These are phyloP conservation scores for Cyprinodon brontotheroides DNA, from an alignment of 2,113 vertebrate species.

Conservation along the genomic window DNA sequence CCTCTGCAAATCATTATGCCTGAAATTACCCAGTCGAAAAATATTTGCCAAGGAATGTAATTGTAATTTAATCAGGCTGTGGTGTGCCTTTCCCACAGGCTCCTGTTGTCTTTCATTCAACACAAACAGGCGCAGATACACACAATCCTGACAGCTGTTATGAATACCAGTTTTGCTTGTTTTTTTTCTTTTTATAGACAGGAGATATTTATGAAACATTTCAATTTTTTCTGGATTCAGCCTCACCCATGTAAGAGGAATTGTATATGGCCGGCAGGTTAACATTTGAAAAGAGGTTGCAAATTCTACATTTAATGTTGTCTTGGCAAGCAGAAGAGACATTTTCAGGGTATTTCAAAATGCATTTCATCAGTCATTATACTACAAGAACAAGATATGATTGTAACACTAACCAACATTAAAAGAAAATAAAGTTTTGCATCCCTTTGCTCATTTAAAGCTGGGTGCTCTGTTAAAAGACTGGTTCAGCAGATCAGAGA, in stretches of 20 bases:
- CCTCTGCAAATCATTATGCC: neutral
- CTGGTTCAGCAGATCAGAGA: slow-evolving; percentile 21
- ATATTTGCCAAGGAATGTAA: neutral
- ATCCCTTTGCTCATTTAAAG: slow-evolving; percentile 14
- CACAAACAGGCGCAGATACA: slow-evolving; percentile 1
- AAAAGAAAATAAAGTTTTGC: slow-evolving; percentile 9
- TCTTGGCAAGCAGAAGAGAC: neutral
- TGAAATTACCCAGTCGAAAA: neutral
- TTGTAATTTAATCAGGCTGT: neutral
- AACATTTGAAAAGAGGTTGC: neutral
- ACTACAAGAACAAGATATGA: neutral
- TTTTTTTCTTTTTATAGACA: neutral
- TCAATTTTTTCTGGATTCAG: neutral
- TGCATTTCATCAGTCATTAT: neutral
- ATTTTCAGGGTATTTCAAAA: slow-evolving; percentile 10
- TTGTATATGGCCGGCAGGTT: neutral
- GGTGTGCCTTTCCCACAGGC: neutral
- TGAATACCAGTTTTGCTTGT: neutral
- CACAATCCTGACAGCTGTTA: neutral
- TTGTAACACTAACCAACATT: slow-evolving; percentile 10
- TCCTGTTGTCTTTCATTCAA: neutral
- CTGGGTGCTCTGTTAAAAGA: neutral
- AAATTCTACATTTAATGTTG: neutral
- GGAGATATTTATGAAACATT: neutral
- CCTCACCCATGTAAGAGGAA: neutral